These are phyloP conservation scores for Meteorus sp. DNA, from an alignment of 1,140 invertebrate species.

Conservation along the genomic window DNA sequence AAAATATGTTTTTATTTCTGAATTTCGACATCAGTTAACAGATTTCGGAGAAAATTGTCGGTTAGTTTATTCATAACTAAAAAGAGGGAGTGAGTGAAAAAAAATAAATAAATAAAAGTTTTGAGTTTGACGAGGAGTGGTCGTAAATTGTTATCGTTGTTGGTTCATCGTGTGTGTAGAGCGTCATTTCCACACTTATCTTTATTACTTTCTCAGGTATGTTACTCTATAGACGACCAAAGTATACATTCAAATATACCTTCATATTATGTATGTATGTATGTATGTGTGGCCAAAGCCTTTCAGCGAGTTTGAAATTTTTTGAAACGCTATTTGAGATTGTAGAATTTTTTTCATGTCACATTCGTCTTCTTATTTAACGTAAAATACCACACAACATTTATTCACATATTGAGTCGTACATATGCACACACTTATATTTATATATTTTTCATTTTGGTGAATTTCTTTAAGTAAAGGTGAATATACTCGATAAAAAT, in stretches of 20 bases:
- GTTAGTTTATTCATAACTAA: not conserved
- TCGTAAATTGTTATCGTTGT: slow-evolving; percentile 32
- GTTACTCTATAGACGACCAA: slow-evolving; percentile 26
- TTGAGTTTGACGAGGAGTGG: slow-evolving; percentile 16
- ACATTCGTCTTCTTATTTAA: slow-evolving; percentile 3
- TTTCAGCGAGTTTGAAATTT: not conserved
- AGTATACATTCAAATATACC: too few relatives aligned
- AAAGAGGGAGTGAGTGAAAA: slow-evolving; percentile 3
- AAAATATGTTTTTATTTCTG: too few relatives aligned
- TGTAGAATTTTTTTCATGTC: not conserved
- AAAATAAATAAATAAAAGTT: slow-evolving; percentile 20
- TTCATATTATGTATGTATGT: too few relatives aligned
- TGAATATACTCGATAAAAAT: slow-evolving; percentile 3
- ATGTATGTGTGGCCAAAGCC: too few relatives aligned
- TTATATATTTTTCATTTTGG: too few relatives aligned
- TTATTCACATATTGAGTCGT: too few relatives aligned
- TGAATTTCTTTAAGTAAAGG: not conserved
- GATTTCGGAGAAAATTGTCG: not conserved
- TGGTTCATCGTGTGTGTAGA: slow-evolving; percentile 11
- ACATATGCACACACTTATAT: too few relatives aligned
- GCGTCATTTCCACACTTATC: slow-evolving; percentile 24
- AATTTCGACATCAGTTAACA: not conserved
- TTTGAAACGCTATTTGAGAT: not conserved
- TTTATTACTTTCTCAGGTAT: slow-evolving; percentile 23
- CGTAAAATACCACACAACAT: too few relatives aligned